Percentiles rank a stretch among this genome's conserved stretches.
Evolutionary conservation across 2,113 vertebrate genomes (phyloP).

Genomic region (Seriola dumerili): DNA sequence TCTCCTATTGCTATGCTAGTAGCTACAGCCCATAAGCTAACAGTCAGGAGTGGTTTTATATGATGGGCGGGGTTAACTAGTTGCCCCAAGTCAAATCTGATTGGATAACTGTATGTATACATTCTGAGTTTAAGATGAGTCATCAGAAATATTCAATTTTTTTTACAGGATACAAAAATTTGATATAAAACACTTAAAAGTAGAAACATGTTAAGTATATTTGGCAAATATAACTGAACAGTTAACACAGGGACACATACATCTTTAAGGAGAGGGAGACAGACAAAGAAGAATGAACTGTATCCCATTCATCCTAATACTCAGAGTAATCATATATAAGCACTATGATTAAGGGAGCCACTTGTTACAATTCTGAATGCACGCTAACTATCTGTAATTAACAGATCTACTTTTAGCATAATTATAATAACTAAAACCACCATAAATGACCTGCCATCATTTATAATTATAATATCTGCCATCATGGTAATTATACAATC

Average conservation of each 20-base stretch:
- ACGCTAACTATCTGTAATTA: conserved; percentile 62
- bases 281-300: conserved; percentile 7
- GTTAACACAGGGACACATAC: background rate
- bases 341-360: conserved; percentile 60
- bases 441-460: conserved; percentile 69
- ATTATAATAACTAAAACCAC: conserved; percentile 72
- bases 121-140: background rate
- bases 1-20: background rate
- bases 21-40: background rate
- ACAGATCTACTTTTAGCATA: conserved; percentile 59
- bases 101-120: background rate
- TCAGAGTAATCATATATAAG: conserved; percentile 42
- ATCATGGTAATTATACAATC: conserved; percentile 71
- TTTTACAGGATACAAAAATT: too few relatives aligned
- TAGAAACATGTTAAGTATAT: too few relatives aligned
- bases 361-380: conserved; percentile 41
- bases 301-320: conserved; percentile 1
- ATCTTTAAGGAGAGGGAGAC: background rate
- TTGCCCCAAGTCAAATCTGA: background rate
- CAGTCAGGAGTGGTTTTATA: background rate
- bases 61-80: conserved; percentile 1
- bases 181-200: too few relatives aligned
- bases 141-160: too few relatives aligned
- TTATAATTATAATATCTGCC: conserved; percentile 65
- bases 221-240: too few relatives aligned